Evolutionary conservation across 2,797 vertebrate genomes (phyloP).

Genomic region (Labeo calbasu): DNA sequence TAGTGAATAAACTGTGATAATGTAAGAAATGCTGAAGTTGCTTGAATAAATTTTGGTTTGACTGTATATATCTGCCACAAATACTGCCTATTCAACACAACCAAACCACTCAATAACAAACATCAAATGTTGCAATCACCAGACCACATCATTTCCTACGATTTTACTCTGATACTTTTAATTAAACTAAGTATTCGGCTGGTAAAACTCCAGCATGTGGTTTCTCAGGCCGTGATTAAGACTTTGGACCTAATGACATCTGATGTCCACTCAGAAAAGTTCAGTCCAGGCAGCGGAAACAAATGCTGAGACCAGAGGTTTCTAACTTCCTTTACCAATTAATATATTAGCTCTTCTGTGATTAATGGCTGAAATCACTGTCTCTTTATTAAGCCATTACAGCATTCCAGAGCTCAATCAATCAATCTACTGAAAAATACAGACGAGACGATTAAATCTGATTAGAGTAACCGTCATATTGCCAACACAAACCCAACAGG

Average conservation of each 20-base stretch:
- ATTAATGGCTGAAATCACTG: slow-evolving; percentile 18
- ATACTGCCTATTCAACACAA: not conserved
- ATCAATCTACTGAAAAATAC: slow-evolving; percentile 22
- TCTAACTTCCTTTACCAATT: slow-evolving; percentile 29
- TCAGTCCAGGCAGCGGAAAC: not conserved
- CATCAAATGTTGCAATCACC: not conserved
- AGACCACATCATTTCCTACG: not conserved
- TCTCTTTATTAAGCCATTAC: slow-evolving; percentile 29
- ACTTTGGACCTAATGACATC: not conserved
- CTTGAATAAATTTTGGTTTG: no score
- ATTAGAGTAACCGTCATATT: not conserved
- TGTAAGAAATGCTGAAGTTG: no score
- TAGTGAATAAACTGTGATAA: no score
- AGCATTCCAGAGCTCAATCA: slow-evolving; percentile 13
- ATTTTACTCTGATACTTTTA: slow-evolving; percentile 11
- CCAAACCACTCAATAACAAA: not conserved
- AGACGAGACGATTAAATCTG: not conserved
- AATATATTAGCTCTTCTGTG: slow-evolving; percentile 36
- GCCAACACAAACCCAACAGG: not conserved
- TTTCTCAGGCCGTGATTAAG: not conserved
- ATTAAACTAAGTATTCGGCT: slow-evolving; percentile 20
- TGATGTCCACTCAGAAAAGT: slow-evolving; percentile 24
- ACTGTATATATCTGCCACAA: not conserved
- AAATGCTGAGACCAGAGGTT: slow-evolving; percentile 21
- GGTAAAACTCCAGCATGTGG: slow-evolving; percentile 17